These are phyloP conservation scores for Tetragnatha versicolor DNA, from an alignment of 1,140 invertebrate species.

Conservation along the genomic window DNA sequence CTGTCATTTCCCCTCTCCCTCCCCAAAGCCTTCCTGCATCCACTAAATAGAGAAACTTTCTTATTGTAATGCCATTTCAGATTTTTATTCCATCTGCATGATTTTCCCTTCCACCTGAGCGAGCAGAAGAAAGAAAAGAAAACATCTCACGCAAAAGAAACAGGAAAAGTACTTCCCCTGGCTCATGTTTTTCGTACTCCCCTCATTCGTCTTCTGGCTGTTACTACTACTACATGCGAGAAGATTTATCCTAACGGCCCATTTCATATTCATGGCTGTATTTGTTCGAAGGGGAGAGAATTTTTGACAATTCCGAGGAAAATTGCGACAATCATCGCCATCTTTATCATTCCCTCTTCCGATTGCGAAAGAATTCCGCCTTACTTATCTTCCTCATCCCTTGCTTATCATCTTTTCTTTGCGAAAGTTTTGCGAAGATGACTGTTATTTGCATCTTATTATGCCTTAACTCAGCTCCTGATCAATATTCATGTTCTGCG, in stretches of 20 bases:
- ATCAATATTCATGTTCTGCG: conserved; percentile 43
- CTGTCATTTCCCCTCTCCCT: too few relatives aligned
- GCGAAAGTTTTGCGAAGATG: background rate
- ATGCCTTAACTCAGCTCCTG: background rate
- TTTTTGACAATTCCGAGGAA: conserved; percentile 15
- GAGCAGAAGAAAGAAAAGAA: too few relatives aligned
- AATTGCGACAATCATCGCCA: conserved; percentile 40
- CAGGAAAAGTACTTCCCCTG: too few relatives aligned
- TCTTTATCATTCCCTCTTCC: conserved; percentile 17
- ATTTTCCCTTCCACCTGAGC: too few relatives aligned
- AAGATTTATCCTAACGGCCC: conserved; percentile 7
- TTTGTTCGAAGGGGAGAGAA: conserved; percentile 26
- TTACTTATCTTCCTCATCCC: background rate
- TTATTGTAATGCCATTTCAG: too few relatives aligned
- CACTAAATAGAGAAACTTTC: too few relatives aligned
- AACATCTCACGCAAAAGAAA: too few relatives aligned
- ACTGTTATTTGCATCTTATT: conserved; percentile 43
- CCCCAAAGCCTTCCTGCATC: too few relatives aligned
- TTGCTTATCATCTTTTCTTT: conserved; percentile 9
- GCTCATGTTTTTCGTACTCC: too few relatives aligned
- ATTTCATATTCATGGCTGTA: conserved; percentile 48
- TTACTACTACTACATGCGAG: too few relatives aligned
- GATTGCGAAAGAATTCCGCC: background rate
- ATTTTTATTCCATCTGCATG: too few relatives aligned
- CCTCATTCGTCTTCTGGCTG: too few relatives aligned